Base-by-base conservation (phyloP, 1,140 invertebrate species). In the Saccostrea glomerata region DNA sequence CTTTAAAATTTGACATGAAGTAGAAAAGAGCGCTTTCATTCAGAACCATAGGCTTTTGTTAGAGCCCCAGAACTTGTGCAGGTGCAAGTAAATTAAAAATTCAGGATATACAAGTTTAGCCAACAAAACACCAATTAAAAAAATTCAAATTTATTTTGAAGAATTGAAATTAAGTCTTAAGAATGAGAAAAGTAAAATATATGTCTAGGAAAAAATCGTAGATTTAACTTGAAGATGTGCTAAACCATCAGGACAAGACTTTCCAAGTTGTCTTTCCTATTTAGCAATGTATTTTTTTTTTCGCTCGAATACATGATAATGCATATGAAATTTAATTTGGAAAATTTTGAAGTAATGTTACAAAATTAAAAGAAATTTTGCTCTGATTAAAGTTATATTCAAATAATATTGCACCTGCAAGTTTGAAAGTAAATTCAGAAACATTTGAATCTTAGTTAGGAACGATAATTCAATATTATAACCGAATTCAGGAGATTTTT, bases 21-120 rank as follows among this genome's bases (percentile, higher is more conserved):
- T 25, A 36, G 70, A 73, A 73, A 13, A 30, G n/a, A 36, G 70
- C 70, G 70, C 23, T 73, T 73, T 73, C 23, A 73, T 73, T 73
- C 70, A 36, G 70, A 73, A 30, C 23, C 70, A 25, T 25, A 13
- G 70, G 70, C 70, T 73, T 73, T 73, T 73, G 70, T 73, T 36
- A 73, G 70, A 23, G 25, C 23, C 30, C 70, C 12, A 73, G 23
- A 73, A 73, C 70, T 73, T 73, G 70, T 73, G 70, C 70, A 73
- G 70, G 70, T 73, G 70, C 25, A 23, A 73, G 70, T 12, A 30
- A 73, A 73, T 73, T 73, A 73, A 36, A 73, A 73, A 25, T 73
- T 73, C 30, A 73, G n/a, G 70, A 73, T 73, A 73, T 73, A 73
- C 70, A 73, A 73, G 70, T 73, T 73, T n/a, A 23, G 70, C 25